Conservation (phyloP, 2,888 invertebrate species). For the Cheilosia vernalis region DNA sequence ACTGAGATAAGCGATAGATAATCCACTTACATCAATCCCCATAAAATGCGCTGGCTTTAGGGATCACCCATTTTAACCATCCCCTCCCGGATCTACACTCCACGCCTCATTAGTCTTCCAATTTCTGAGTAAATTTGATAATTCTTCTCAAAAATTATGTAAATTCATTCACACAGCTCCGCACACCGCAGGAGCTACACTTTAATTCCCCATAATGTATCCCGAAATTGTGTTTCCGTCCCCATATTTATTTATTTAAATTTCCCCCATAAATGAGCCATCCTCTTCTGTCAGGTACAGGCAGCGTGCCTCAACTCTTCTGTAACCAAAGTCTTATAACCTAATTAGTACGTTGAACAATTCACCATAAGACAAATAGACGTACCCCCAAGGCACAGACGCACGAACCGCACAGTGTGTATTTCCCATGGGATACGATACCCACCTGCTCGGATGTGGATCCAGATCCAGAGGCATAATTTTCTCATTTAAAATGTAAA, state of each 20-base stretch:
- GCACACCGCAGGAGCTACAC: conserved; percentile 22
- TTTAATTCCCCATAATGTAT: conserved; percentile 31
- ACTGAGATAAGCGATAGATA: too few relatives aligned
- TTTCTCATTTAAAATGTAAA: conserved; percentile 33
- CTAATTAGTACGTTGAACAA: conserved; percentile 68
- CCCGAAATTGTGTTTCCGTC: conserved; percentile 50
- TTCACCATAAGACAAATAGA: conserved; percentile 61
- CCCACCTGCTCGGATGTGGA: conserved; percentile 33
- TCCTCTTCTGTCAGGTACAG: conserved; percentile 31
- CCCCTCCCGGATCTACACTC: not conserved
- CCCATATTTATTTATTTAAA: conserved; percentile 39
- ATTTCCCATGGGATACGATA: conserved; percentile 62
- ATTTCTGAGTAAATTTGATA: conserved; percentile 31
- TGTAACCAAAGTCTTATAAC: conserved; percentile 36
- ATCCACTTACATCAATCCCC: too few relatives aligned
- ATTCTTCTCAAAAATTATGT: conserved; percentile 39
- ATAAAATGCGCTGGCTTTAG: too few relatives aligned
- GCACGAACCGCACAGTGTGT: conserved; percentile 1
- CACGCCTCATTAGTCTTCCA: conserved; percentile 9
- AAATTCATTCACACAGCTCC: conserved; percentile 23
- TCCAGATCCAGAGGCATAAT: conserved; percentile 31
- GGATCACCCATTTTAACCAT: too few relatives aligned
- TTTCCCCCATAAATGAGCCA: conserved; percentile 26
- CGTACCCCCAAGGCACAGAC: conserved; percentile 36
- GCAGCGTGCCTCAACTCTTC: not conserved